A percentile compares a stretch with the other conserved stretches of the same genome.
These are phyloP conservation scores for Yponomeuta malinellus DNA, from an alignment of 2,888 invertebrate genomes.

Conservation along the genomic window DNA sequence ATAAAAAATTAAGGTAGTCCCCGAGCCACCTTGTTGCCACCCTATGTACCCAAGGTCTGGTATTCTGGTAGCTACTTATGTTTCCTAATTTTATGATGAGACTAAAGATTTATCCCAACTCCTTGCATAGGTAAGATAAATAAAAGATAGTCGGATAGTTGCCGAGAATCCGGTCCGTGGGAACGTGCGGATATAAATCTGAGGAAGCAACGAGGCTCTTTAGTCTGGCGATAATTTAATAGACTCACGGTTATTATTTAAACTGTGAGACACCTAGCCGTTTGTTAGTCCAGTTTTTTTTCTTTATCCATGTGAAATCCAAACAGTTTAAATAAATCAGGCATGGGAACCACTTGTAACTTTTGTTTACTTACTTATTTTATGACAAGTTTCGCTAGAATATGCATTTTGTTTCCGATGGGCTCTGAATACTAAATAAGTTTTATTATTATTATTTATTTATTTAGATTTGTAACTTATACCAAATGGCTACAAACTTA, in stretches of 20 bases:
- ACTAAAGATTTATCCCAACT: background rate
- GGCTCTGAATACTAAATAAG: too few species aligned
- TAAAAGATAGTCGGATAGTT: slow-evolving; percentile 2
- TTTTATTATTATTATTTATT: too few species aligned
- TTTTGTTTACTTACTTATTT: background rate
- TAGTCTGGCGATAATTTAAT: slow-evolving; percentile 7
- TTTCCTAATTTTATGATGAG: background rate
- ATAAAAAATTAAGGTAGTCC: too few species aligned
- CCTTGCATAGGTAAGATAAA: background rate
- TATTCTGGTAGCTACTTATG: background rate
- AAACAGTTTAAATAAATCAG: background rate
- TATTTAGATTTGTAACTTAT: too few species aligned
- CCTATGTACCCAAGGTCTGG: too few species aligned
- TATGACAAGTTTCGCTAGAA: background rate
- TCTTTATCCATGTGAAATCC: background rate
- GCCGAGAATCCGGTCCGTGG: background rate
- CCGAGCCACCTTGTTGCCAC: too few species aligned
- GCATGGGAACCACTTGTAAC: background rate
- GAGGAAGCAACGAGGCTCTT: background rate
- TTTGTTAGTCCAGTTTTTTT: background rate
- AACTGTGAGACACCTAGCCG: slow-evolving; percentile 1
- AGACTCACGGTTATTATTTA: slow-evolving; percentile 5
- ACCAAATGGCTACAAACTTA: too few species aligned
- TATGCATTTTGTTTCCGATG: too few species aligned
- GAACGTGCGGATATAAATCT: slow-evolving; percentile 3